Conservation (phyloP, 2,888 invertebrate species). For the Parnassius apollo region DNA sequence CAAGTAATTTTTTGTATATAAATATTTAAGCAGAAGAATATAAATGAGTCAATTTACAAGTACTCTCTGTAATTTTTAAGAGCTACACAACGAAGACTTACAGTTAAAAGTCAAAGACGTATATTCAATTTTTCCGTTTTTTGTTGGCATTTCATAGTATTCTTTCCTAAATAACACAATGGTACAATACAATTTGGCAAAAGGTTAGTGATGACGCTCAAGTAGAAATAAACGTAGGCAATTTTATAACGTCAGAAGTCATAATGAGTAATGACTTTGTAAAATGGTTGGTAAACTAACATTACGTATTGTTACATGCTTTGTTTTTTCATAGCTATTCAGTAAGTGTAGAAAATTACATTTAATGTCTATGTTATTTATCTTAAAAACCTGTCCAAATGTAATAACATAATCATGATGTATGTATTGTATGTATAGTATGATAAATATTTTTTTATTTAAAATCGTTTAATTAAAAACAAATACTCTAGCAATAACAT, state of each 20-base stretch:
- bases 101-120: background rate
- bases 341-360: no score
- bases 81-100: conserved; percentile 12
- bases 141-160: background rate
- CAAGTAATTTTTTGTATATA: no score
- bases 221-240: conserved; percentile 12
- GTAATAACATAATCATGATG: no score
- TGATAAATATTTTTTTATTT: background rate
- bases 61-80: background rate
- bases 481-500: no score
- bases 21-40: no score
- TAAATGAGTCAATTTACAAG: background rate
- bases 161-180: conserved; percentile 10
- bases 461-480: background rate
- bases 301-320: conserved; percentile 2
- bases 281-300: conserved; percentile 8
- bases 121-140: background rate
- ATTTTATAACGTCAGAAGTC: conserved; percentile 9
- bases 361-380: no score
- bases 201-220: conserved; percentile 1
- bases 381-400: no score
- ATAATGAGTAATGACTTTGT: conserved; percentile 17
- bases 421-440: no score
- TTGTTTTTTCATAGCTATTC: conserved; percentile 2
- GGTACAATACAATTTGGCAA: conserved; percentile 11